phyloP scores from a whole-genome alignment of 2,113 vertebrate species.

The Tetrao urogallus region DNA sequence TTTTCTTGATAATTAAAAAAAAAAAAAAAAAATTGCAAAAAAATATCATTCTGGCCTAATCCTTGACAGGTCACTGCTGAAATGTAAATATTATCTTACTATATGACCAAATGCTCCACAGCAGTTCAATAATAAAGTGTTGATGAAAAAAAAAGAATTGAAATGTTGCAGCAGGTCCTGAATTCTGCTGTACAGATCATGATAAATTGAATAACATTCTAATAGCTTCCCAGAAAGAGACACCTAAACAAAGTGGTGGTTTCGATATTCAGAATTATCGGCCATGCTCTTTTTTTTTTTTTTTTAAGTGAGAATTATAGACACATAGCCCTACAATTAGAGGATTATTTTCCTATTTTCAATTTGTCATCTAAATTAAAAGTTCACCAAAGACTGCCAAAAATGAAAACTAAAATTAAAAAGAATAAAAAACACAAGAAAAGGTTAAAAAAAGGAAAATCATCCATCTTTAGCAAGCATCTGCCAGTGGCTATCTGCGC shows the following conservation, averaged over 20 bases:
- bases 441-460: neutral
- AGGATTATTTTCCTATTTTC: neutral
- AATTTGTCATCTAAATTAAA: neutral
- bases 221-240: neutral
- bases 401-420: neutral
- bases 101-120: neutral
- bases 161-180: neutral
- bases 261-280: neutral
- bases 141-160: neutral
- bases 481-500: constrained; percentile 26
- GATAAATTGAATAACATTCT: neutral
- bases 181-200: neutral
- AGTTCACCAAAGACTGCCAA: neutral
- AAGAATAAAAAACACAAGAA: neutral
- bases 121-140: neutral
- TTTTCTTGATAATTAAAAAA: constrained; percentile 10
- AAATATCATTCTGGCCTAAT: neutral
- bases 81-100: neutral
- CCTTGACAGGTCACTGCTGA: neutral
- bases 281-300: neutral
- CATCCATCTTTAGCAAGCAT: neutral
- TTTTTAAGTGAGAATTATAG: neutral
- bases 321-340: neutral
- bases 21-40: neutral
- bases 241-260: neutral